Evolutionary conservation across 2,113 vertebrate genomes (phyloP), one percentile per base, ranked within the genome.

Genomic region (Carassius gibelio): DNA sequence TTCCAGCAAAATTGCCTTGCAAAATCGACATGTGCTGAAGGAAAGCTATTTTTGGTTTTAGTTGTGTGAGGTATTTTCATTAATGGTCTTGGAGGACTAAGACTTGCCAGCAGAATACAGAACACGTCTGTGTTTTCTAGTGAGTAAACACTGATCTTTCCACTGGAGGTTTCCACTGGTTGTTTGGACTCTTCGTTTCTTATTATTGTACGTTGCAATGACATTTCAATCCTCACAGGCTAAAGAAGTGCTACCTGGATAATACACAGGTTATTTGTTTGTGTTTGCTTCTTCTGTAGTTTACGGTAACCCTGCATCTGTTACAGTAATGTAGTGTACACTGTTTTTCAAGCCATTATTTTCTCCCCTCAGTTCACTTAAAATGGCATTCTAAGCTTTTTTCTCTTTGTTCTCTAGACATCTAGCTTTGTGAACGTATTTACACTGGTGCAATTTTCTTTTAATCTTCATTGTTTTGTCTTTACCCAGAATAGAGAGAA

Each of bases 311-410:
- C 66, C 45, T 42, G 19, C 75, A 23, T 72, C 52, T n/a, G 50
- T 88, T 74, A 48, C 64, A 55, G 81, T 79, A 15, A 71, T 75
- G 79, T 75, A 75, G n/a, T 38, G 82, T 83, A 83, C 68, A 83
- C 14, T 69, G 34, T 79, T 42, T 79, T 62, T 79, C 34, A 42
- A 52, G 64, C n/a, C 19, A 74, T 66, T 19, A 45, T 55, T 26
- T 71, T 75, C n/a, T 21, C n/a, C 68, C 36, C 61, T 36, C 42
- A 42, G 74, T 75, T 79, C 15, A 48, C 42, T 26, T 21, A 68
- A 17, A 19, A 52, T 36, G 15, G 34, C n/a, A 55, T 61, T 50
- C 23, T 52, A 34, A 81, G 71, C 52, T 61, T 61, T 59, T 78
- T 42, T 15, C 1, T 0, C 34, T 42, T 78, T 78, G 42, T 61